Percentiles rank a stretch among this genome's conserved stretches.
Evolutionary conservation across 1,140 invertebrate species (phyloP).

Genomic region (Halictus rubicundus): DNA sequence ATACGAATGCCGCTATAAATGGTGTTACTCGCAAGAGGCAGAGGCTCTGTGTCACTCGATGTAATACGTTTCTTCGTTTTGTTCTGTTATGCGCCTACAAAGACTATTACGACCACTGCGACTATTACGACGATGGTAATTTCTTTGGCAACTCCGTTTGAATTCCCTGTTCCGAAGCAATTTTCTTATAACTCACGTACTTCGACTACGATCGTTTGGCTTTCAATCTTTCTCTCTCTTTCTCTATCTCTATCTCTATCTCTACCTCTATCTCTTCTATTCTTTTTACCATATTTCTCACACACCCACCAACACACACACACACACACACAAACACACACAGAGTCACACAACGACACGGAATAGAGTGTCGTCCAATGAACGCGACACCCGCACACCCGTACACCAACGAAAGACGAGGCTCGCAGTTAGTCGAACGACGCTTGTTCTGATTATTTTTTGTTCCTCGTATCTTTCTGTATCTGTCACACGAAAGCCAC

Average conservation of each 20-base stretch:
- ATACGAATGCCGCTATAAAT: conserved; percentile 71
- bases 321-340: conserved; percentile 5
- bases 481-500: not conserved
- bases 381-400: not conserved
- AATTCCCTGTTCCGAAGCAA: conserved; percentile 60
- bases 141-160: conserved; percentile 71
- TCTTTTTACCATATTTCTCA: not conserved
- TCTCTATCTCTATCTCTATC: conserved; percentile 58
- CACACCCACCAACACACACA: not conserved
- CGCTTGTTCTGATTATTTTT: not conserved
- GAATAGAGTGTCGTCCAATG: not conserved
- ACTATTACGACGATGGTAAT: conserved; percentile 81
- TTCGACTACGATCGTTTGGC: conserved; percentile 55
- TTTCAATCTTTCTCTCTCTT: conserved; percentile 54
- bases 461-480: not conserved
- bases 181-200: conserved; percentile 29
- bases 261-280: not conserved
- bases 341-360: conserved; percentile 15
- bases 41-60: conserved; percentile 76
- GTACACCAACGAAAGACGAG: too few species aligned
- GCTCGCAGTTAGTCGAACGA: not conserved
- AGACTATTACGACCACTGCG: conserved; percentile 81
- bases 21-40: conserved; percentile 67
- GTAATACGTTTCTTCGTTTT: conserved; percentile 79
- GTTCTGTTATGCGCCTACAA: conserved; percentile 79